phyloP scores from a whole-genome alignment of 2,797 vertebrate genomes.

The Columba guinea region DNA sequence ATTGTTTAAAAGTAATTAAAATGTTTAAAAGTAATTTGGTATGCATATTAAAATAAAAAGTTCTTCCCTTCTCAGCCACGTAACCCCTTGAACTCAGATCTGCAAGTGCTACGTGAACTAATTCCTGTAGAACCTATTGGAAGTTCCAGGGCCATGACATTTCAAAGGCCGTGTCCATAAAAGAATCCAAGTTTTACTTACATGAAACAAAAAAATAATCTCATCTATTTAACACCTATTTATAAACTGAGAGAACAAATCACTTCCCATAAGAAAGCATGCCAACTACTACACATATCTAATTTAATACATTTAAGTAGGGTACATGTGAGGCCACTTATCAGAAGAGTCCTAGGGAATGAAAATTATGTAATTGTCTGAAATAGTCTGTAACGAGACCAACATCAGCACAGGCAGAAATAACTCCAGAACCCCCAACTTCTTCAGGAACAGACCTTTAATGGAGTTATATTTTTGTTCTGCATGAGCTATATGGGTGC shows the following conservation, averaged over 20 bases:
- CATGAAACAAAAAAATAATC: background rate
- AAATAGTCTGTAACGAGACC: background rate
- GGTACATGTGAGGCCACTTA: background rate
- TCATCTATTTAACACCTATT: background rate
- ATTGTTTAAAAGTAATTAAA: background rate
- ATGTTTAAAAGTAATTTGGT: background rate
- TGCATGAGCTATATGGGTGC: background rate
- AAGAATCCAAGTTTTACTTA: background rate
- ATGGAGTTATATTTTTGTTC: background rate
- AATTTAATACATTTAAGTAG: background rate
- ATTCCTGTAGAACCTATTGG: background rate
- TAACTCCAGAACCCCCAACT: background rate
- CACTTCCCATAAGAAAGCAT: background rate
- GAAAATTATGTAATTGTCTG: background rate
- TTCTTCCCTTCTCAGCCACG: background rate
- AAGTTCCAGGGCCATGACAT: background rate
- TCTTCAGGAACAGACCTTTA: background rate
- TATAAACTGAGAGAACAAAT: background rate
- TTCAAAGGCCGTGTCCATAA: background rate
- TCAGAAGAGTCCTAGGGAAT: background rate
- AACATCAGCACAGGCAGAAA: background rate
- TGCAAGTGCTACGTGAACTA: background rate
- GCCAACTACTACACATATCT: background rate
- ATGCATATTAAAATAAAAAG: background rate
- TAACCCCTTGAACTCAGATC: background rate